Percentiles rank a stretch among this genome's conserved stretches.
phyloP scores from a whole-genome alignment of 2,113 vertebrate species.

The Oostethus manadensis region DNA sequence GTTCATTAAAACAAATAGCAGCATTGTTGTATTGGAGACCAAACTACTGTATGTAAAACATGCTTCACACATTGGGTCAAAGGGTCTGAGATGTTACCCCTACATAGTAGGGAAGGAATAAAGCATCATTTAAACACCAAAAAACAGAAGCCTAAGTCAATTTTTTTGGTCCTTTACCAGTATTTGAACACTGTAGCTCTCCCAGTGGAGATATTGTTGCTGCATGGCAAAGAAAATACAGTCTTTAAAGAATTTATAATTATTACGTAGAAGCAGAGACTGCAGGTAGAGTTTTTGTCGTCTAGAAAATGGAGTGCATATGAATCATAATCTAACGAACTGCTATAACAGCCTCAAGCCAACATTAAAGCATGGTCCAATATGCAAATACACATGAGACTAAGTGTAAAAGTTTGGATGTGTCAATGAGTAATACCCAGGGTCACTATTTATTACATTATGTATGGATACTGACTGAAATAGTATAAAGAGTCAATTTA shows the following conservation, averaged over 20 bases:
- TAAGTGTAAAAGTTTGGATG: conserved; percentile 17
- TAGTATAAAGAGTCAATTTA: neutral
- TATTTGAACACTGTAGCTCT: conserved; percentile 43
- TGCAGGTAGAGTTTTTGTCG: conserved; percentile 61
- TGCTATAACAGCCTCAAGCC: conserved; percentile 33
- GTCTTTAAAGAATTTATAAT: conserved; percentile 58
- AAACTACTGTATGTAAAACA: conserved; percentile 31
- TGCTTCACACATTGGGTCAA: conserved; percentile 17
- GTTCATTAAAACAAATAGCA: conserved; percentile 47
- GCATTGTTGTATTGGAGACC: conserved; percentile 31
- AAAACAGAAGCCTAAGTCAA: conserved; percentile 30
- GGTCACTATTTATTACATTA: conserved; percentile 13
- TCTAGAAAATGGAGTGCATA: conserved; percentile 50
- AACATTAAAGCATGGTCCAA: conserved; percentile 38
- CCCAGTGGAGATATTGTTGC: conserved; percentile 49
- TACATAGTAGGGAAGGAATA: conserved; percentile 1
- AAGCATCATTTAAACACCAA: conserved; percentile 37
- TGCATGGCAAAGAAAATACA: conserved; percentile 32
- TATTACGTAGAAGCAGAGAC: conserved; percentile 51
- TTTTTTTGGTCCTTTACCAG: conserved; percentile 33
- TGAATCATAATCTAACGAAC: conserved; percentile 60
- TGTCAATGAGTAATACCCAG: conserved; percentile 21
- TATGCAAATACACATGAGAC: conserved; percentile 28
- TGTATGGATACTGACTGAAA: neutral
- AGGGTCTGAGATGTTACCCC: conserved; percentile 16